Percentiles rank a stretch among this genome's conserved stretches.
Evolutionary conservation across 2,113 vertebrate genomes (phyloP).

Genomic region (Rhabdomys dilectus): DNA sequence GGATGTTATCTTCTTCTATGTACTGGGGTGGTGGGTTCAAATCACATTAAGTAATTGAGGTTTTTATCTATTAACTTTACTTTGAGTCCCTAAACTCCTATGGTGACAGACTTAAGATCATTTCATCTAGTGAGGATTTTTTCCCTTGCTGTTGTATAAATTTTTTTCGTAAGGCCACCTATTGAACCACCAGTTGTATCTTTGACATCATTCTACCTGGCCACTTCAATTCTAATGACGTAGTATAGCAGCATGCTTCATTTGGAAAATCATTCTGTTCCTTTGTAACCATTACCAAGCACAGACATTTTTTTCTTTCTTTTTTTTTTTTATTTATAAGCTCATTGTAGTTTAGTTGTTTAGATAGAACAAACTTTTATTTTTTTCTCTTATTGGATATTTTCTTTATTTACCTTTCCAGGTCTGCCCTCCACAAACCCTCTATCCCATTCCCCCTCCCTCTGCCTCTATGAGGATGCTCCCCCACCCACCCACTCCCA

Average conservation of each 20-base stretch:
- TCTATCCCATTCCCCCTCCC: no score
- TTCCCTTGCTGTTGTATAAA: neutral
- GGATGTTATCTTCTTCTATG: neutral
- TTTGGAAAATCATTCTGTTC: neutral
- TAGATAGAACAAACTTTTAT: no score
- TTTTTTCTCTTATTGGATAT: no score
- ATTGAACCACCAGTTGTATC: neutral
- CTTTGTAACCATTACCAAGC: neutral
- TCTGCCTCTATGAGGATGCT: no score
- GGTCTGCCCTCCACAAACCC: no score
- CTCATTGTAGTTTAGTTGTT: no score
- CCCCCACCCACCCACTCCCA: no score
- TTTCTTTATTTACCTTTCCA: no score
- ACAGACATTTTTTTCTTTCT: slow-evolving; percentile 8
- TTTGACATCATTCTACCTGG: neutral
- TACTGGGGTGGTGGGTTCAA: neutral
- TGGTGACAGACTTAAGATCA: neutral
- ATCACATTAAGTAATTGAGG: slow-evolving; percentile 7
- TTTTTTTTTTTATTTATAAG: no score
- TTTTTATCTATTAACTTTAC: neutral
- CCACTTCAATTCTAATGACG: neutral
- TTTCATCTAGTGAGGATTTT: neutral
- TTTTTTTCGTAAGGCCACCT: neutral
- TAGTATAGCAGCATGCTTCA: neutral
- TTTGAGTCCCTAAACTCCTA: neutral